Percentiles rank a stretch among this genome's conserved stretches.
Conservation (phyloP, 2,888 invertebrate species). For the Perdita meconis region DNA sequence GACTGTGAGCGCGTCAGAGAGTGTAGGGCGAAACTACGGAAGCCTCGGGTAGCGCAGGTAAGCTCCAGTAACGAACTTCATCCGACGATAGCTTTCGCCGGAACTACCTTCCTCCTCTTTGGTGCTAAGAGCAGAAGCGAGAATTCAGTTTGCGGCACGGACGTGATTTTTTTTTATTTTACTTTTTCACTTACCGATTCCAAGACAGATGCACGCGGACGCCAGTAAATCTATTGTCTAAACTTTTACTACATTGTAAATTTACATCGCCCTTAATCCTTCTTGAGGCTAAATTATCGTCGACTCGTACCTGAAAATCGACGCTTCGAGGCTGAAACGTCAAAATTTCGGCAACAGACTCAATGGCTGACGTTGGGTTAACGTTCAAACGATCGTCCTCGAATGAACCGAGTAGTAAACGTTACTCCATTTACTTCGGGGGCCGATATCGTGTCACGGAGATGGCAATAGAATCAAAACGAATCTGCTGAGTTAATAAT, state of each 20-base stretch:
- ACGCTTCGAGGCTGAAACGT: not conserved
- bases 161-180: not conserved
- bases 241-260: too few relatives aligned
- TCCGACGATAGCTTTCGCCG: not conserved
- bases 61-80: not conserved
- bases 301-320: too few relatives aligned
- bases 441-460: not conserved
- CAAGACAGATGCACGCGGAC: too few relatives aligned
- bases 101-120: not conserved
- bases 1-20: not conserved
- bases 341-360: not conserved
- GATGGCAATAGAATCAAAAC: slow-evolving; percentile 16
- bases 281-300: too few relatives aligned
- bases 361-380: too few relatives aligned
- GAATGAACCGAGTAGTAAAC: not conserved
- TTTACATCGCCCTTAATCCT: too few relatives aligned
- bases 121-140: not conserved
- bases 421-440: slow-evolving; percentile 6
- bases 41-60: not conserved
- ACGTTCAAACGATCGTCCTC: not conserved
- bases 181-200: not conserved
- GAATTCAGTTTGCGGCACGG: not conserved
- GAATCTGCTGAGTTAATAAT: slow-evolving; percentile 30
- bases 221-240: too few relatives aligned
- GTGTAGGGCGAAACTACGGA: not conserved